Evolutionary conservation across 2,113 vertebrate genomes (phyloP).

Genomic region (Pongo abelii): DNA sequence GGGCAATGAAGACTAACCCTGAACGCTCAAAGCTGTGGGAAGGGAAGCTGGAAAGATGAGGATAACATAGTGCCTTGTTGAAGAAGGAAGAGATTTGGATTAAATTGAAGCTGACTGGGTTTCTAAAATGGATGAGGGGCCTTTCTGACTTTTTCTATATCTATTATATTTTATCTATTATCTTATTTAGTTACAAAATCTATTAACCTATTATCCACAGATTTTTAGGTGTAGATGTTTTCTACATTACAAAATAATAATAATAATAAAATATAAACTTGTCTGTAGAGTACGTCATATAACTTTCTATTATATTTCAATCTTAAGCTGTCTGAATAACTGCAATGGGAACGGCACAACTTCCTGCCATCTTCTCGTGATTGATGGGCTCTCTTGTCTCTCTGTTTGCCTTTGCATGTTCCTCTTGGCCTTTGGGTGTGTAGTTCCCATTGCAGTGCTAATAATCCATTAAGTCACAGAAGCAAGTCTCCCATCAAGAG

Average conservation of each 20-base stretch:
- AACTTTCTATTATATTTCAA: background rate
- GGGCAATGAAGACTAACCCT: background rate
- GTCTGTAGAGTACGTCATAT: background rate
- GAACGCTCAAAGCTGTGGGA: background rate
- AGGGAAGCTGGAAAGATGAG: background rate
- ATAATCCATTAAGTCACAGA: background rate
- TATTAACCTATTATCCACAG: background rate
- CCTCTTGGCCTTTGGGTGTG: background rate
- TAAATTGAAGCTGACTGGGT: accelerated
- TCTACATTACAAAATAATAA: background rate
- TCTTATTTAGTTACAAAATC: background rate
- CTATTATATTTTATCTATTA: background rate
- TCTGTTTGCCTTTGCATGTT: background rate
- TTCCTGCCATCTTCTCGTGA: background rate
- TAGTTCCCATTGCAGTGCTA: background rate
- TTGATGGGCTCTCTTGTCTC: no score
- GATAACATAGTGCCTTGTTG: background rate
- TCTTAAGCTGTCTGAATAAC: background rate
- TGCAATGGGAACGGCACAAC: background rate
- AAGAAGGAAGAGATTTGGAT: background rate
- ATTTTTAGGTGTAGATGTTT: background rate
- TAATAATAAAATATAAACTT: background rate
- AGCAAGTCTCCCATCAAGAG: accelerated
- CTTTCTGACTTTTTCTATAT: background rate
- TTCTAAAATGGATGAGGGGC: background rate